phyloP scores from a whole-genome alignment of 2,797 vertebrate species.

The Danionella dracula region DNA sequence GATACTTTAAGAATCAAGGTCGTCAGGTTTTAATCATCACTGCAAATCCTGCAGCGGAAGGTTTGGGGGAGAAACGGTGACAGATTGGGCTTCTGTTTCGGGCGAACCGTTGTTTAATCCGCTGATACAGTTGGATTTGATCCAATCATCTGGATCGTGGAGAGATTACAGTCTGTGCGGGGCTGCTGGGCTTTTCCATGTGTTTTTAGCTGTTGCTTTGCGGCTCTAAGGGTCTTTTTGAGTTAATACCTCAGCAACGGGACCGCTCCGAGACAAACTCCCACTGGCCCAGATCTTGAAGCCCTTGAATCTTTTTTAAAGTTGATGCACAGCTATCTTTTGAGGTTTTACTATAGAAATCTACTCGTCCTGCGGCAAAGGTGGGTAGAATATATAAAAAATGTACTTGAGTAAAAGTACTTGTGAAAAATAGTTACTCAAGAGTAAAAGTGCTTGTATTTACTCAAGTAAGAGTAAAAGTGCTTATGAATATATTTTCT shows the following conservation, averaged over 20 bases:
- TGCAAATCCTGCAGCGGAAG: no score
- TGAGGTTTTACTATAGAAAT: no score
- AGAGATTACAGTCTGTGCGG: constrained; percentile 61
- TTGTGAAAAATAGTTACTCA: no score
- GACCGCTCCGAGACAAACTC: constrained; percentile 62
- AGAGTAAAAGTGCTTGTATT: no score
- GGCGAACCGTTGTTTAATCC: constrained; percentile 52
- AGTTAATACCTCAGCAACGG: constrained; percentile 71
- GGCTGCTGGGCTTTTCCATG: constrained; percentile 44
- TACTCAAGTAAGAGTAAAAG: no score
- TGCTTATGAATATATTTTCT: no score
- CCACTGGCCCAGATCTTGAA: constrained; percentile 60
- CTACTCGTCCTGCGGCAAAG: no score
- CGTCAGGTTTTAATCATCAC: no score
- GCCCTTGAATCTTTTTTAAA: constrained; percentile 56
- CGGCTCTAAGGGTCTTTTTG: constrained; percentile 70
- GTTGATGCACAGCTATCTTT: not conserved
- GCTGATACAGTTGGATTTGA: constrained; percentile 61
- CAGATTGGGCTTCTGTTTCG: constrained; percentile 57
- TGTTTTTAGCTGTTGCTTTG: constrained; percentile 61
- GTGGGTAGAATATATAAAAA: no score
- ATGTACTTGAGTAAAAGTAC: no score
- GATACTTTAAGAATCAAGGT: no score
- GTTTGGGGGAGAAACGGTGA: no score
- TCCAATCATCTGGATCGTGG: constrained; percentile 67